A percentile compares a stretch with the other conserved stretches of the same genome.
phyloP scores from a whole-genome alignment of 2,888 invertebrate genomes.

The Scotopteryx bipunctaria region DNA sequence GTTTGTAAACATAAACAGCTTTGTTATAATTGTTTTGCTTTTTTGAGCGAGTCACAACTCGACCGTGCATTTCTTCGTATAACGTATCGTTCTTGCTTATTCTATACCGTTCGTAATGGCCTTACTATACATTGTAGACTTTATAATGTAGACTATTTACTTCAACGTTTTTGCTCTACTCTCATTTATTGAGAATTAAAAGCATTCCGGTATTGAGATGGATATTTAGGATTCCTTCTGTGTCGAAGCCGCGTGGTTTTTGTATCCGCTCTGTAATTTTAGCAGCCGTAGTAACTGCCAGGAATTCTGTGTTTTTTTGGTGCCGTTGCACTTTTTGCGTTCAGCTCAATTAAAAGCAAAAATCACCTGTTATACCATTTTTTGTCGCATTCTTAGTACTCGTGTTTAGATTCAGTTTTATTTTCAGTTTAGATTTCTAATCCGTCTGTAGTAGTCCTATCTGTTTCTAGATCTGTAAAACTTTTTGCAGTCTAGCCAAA shows the following conservation, averaged over 20 bases:
- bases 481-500: background rate
- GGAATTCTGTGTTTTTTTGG: conserved; percentile 11
- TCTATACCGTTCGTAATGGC: background rate
- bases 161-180: conserved; percentile 10
- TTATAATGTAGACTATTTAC: no score
- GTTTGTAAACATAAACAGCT: conserved; percentile 25
- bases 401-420: background rate
- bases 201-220: conserved; percentile 36
- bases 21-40: conserved; percentile 13
- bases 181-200: conserved; percentile 28
- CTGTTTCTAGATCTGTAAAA: background rate
- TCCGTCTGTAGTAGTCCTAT: background rate
- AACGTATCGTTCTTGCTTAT: conserved; percentile 6
- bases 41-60: conserved; percentile 8
- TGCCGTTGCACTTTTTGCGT: conserved; percentile 6
- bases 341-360: conserved; percentile 1
- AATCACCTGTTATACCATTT: background rate
- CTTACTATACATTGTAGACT: background rate
- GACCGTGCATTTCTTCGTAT: conserved; percentile 21
- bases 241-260: conserved; percentile 13
- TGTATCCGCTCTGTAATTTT: conserved; percentile 3
- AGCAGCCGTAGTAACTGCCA: background rate
- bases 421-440: background rate
- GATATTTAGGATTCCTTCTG: conserved; percentile 41
- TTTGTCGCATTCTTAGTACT: background rate